A percentile compares a stretch with the other conserved stretches of the same genome.
Evolutionary conservation across 2,797 vertebrate species (phyloP).

Genomic region (Macropodus opercularis): DNA sequence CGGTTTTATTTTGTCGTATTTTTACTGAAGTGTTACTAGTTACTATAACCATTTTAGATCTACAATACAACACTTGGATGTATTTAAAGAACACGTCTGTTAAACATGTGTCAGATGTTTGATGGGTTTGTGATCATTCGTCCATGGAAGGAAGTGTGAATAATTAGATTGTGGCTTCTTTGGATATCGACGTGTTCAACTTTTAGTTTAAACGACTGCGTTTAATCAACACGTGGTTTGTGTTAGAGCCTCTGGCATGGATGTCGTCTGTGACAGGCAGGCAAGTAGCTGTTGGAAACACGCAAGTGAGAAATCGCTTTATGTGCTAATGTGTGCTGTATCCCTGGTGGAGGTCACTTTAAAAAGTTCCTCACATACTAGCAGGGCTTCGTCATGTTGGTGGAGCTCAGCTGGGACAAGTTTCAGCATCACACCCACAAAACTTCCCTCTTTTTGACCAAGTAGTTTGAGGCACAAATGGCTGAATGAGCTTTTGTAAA

Average conservation of each 20-base stretch:
- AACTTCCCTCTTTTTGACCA: background rate
- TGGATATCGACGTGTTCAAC: background rate
- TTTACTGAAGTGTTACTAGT: background rate
- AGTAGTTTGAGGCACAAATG: background rate
- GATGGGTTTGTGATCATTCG: constrained; percentile 2
- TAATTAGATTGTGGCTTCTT: background rate
- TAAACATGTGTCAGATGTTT: constrained; percentile 7
- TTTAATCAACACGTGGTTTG: constrained; percentile 17
- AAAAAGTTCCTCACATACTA: constrained; percentile 20
- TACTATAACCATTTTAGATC: too few species aligned
- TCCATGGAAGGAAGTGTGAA: background rate
- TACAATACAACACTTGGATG: background rate
- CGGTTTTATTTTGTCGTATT: background rate
- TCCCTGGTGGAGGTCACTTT: constrained; percentile 6
- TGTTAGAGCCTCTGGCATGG: constrained; percentile 20
- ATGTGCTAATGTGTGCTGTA: background rate
- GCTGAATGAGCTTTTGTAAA: background rate
- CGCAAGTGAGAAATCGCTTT: background rate
- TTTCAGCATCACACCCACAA: background rate
- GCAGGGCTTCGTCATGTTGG: constrained; percentile 12
- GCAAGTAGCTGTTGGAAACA: constrained; percentile 18
- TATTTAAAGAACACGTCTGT: background rate
- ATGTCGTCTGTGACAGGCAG: constrained; percentile 3
- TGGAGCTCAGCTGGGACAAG: constrained; percentile 22
- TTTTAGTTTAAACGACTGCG: constrained; percentile 12